Evolutionary conservation across 2,797 vertebrate genomes (phyloP), one percentile per base, ranked within the genome.

Genomic region (Hipposideros larvatus): DNA sequence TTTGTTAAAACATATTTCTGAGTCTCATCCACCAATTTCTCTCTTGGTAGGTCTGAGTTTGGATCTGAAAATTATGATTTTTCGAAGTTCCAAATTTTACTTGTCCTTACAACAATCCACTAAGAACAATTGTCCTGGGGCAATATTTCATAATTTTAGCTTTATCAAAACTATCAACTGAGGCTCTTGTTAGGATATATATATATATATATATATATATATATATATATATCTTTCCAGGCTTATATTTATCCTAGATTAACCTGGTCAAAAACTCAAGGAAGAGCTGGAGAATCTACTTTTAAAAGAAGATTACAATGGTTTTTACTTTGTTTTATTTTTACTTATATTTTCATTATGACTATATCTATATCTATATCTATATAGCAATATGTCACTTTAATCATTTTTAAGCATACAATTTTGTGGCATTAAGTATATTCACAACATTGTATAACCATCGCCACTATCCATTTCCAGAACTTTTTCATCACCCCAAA

Each of bases 261-360:
- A 1, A 6, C 43, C 43, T 43, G 1, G 1, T 43, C 43, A 43
- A 43, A 6, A 6, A 1, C 43, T 43, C 9, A 6, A 1, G 43
- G 43, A 0, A 43, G 5, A 43, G 9, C 6, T 43, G 43, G 9
- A 43, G 43, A 43, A 43, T 43, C 43, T 43, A 43, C 43, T 43
- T 43, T 43, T 43, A 43, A 43, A 91, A 91, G 22, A 74, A 73
- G 28, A 46, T 37, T 46, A 53, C 10, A 46, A 37, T 24, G 41
- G 4, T 43, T 79, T 90, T 59, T 51, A 51, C 11, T 78, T 66
- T 63, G 5, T 48, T 91, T 82, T 73, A 59, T 73, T 70, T 79
- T n/a, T 68, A 53, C 11, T 59, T 78, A 16, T 26, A 37, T 57
- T 79, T 79, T 79, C 55, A 78, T 55, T 31, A 28, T 46, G 34